These are phyloP conservation scores for Oreohelix idahoensis DNA, from an alignment of 1,140 invertebrate species.

Conservation along the genomic window DNA sequence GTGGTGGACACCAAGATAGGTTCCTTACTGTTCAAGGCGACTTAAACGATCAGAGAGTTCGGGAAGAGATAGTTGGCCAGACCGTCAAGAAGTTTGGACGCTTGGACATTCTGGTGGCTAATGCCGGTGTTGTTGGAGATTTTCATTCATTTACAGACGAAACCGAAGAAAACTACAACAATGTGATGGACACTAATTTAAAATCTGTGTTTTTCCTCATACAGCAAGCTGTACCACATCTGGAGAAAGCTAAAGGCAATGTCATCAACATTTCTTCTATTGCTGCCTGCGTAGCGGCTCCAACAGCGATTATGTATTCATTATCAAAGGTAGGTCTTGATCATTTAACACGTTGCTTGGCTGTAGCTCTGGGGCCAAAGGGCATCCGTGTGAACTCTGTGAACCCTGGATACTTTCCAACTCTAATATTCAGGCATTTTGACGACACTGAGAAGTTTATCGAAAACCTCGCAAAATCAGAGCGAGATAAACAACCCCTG, in stretches of 20 bases:
- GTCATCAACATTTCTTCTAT: background rate
- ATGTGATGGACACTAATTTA: constrained; percentile 5
- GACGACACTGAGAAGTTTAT: too few species aligned
- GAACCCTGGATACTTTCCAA: constrained; percentile 18
- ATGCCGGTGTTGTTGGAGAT: background rate
- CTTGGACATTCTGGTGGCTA: constrained; percentile 13
- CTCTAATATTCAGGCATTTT: background rate
- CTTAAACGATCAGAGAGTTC: background rate
- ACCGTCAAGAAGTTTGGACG: constrained; percentile 13
- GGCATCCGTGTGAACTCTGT: constrained; percentile 21
- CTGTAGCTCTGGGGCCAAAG: constrained; percentile 13
- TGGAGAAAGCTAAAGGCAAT: constrained; percentile 20
- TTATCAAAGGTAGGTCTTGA: constrained; percentile 19
- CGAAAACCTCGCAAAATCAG: background rate
- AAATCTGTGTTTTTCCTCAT: constrained; percentile 20
- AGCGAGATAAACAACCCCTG: background rate
- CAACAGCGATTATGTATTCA: background rate
- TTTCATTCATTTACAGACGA: background rate
- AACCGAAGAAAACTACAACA: background rate
- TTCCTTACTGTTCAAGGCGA: constrained; percentile 11
- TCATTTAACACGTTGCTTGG: constrained; percentile 17
- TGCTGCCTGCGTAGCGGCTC: background rate
- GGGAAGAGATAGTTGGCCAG: constrained; percentile 2
- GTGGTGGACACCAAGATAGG: constrained; percentile 3
- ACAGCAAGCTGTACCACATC: constrained; percentile 18